Conservation (phyloP, 2,797 vertebrate genomes). For the Sphenopsis melanotis region DNA sequence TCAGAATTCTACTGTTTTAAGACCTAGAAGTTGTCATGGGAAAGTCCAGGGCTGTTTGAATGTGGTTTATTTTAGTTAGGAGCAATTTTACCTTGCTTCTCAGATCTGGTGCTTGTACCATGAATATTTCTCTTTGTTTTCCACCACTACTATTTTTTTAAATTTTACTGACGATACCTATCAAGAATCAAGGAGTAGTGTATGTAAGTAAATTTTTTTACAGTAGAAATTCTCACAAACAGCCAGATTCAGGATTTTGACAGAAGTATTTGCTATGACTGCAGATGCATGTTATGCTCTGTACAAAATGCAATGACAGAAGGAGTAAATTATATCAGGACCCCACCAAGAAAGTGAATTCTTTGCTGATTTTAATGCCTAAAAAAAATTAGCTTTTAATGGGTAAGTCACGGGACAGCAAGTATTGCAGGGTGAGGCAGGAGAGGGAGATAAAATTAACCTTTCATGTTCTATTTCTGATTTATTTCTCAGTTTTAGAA, state of each 20-base stretch:
- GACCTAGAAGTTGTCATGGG: conserved; percentile 1
- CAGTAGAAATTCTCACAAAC: background rate
- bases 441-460: background rate
- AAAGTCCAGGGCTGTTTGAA: background rate
- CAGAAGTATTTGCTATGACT: background rate
- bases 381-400: background rate
- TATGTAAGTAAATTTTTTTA: background rate
- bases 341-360: background rate
- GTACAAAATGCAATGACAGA: background rate
- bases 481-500: conserved; percentile 11
- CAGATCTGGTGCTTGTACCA: background rate
- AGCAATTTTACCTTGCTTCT: background rate
- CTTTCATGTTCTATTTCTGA: conserved; percentile 8
- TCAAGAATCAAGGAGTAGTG: background rate
- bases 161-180: background rate
- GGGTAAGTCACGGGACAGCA: background rate
- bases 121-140: background rate
- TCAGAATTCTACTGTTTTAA: background rate
- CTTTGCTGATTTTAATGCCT: background rate
- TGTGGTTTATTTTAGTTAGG: conserved; percentile 11
- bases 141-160: background rate
- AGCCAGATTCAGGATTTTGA: background rate
- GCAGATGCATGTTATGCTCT: background rate
- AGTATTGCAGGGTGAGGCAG: background rate
- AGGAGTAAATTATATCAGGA: background rate